Conservation (phyloP, 2,888 invertebrate genomes). For the Serrognathus titanus region DNA sequence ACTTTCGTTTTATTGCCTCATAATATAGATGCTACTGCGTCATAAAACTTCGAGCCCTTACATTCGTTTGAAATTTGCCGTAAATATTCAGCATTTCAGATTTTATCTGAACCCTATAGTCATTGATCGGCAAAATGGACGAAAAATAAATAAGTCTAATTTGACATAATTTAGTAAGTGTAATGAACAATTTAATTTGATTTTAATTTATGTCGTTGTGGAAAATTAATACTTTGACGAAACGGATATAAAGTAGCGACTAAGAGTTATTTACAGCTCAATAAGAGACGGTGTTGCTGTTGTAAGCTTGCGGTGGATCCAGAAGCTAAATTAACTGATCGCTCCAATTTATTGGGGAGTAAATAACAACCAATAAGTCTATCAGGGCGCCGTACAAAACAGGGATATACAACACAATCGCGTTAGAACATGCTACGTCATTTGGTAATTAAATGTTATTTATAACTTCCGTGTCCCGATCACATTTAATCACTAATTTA, state of each 20-base stretch:
- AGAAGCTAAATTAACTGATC: constrained; percentile 47
- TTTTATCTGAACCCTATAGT: too few relatives aligned
- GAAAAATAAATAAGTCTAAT: too few relatives aligned
- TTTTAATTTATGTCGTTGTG: too few relatives aligned
- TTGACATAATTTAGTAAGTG: too few relatives aligned
- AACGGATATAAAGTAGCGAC: constrained; percentile 26
- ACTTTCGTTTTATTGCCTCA: constrained; percentile 39
- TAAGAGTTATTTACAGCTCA: constrained; percentile 30
- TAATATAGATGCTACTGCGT: constrained; percentile 36
- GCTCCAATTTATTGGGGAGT: constrained; percentile 47
- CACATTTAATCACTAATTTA: too few relatives aligned
- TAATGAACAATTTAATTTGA: too few relatives aligned
- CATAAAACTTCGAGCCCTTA: constrained; percentile 6
- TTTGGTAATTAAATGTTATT: too few relatives aligned
- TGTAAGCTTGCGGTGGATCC: constrained; percentile 34
- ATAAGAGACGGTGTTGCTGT: constrained; percentile 31
- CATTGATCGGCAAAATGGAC: too few relatives aligned
- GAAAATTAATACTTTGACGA: constrained; percentile 3
- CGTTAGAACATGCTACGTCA: too few relatives aligned
- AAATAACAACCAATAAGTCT: constrained; percentile 50
- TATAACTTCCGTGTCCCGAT: too few relatives aligned
- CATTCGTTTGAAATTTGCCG: not conserved
- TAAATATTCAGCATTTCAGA: too few relatives aligned
- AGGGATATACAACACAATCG: too few relatives aligned
- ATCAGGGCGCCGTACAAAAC: constrained; percentile 30